These are phyloP conservation scores for Xiphophorus birchmanni DNA, from an alignment of 2,797 vertebrate genomes.

Conservation along the genomic window DNA sequence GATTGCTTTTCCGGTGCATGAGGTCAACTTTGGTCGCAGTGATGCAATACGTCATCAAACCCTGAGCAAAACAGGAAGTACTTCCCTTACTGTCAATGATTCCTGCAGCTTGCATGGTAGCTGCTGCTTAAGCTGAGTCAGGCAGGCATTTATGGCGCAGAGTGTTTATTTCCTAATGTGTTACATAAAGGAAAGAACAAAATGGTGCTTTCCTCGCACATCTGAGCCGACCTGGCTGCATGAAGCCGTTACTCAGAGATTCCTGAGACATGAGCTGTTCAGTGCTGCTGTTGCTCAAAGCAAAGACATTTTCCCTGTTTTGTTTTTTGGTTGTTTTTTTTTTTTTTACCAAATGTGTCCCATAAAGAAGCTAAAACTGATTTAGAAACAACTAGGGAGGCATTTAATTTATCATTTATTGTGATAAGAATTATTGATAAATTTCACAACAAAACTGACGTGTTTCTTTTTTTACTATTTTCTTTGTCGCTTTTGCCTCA, in stretches of 20 bases:
- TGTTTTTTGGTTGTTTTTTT: neutral
- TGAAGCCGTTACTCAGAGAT: slow-evolving; percentile 60
- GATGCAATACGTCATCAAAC: slow-evolving; percentile 55
- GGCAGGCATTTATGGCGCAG: slow-evolving; percentile 58
- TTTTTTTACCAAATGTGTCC: slow-evolving; percentile 6
- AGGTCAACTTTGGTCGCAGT: slow-evolving; percentile 30
- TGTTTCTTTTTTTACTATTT: no score
- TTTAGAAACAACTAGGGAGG: neutral
- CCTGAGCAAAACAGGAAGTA: slow-evolving; percentile 52
- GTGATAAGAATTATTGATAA: no score
- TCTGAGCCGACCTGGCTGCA: slow-evolving; percentile 15
- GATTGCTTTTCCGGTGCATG: slow-evolving; percentile 7
- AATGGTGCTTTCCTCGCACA: slow-evolving; percentile 27
- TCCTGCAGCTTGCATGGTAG: slow-evolving; percentile 30
- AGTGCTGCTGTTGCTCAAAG: slow-evolving; percentile 43
- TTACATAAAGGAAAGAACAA: slow-evolving; percentile 50
- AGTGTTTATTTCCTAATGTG: slow-evolving; percentile 60
- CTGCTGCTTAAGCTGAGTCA: slow-evolving; percentile 62
- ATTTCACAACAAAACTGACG: no score
- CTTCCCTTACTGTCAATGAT: slow-evolving; percentile 13
- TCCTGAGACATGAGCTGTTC: slow-evolving; percentile 64
- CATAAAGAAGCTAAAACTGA: neutral
- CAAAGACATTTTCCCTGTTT: neutral
- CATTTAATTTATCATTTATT: no score
- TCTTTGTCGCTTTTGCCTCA: no score